These are phyloP conservation scores for Zygogramma bicolorata DNA, from an alignment of 2,888 invertebrate genomes.

Conservation along the genomic window DNA sequence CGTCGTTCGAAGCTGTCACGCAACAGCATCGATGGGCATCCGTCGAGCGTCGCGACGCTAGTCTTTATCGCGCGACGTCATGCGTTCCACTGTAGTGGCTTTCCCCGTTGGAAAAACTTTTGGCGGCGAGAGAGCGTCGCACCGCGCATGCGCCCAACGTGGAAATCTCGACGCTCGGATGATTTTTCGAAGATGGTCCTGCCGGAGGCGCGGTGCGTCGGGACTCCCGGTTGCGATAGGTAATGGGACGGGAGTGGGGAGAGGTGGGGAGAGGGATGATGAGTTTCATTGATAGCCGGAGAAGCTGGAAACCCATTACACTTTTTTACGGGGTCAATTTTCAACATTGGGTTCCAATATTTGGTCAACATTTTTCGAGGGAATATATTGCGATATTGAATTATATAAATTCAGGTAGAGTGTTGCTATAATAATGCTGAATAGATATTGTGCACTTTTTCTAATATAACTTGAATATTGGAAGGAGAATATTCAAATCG, in stretches of 20 bases:
- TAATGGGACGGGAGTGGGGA: neutral
- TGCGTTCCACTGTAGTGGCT: constrained; percentile 48
- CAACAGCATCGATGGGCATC: constrained; percentile 20
- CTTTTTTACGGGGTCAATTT: too few relatives aligned
- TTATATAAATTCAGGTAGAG: too few relatives aligned
- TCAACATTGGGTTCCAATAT: too few relatives aligned
- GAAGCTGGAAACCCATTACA: too few relatives aligned
- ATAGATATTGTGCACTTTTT: too few relatives aligned
- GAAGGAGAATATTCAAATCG: too few relatives aligned
- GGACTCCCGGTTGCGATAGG: neutral
- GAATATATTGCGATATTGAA: too few relatives aligned
- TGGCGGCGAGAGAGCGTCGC: neutral
- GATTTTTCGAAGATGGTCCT: neutral
- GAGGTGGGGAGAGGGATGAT: too few relatives aligned
- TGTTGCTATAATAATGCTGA: too few relatives aligned
- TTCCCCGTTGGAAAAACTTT: neutral
- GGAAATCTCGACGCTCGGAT: constrained; percentile 2
- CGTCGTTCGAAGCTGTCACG: neutral
- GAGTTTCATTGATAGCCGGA: too few relatives aligned
- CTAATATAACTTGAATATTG: too few relatives aligned
- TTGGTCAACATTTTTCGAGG: too few relatives aligned
- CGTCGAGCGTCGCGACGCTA: constrained; percentile 44
- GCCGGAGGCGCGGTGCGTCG: neutral
- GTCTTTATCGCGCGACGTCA: constrained; percentile 46
- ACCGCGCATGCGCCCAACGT: constrained; percentile 3